Conservation (phyloP, 2,113 vertebrate species). For the Porphyrio hochstetteri region DNA sequence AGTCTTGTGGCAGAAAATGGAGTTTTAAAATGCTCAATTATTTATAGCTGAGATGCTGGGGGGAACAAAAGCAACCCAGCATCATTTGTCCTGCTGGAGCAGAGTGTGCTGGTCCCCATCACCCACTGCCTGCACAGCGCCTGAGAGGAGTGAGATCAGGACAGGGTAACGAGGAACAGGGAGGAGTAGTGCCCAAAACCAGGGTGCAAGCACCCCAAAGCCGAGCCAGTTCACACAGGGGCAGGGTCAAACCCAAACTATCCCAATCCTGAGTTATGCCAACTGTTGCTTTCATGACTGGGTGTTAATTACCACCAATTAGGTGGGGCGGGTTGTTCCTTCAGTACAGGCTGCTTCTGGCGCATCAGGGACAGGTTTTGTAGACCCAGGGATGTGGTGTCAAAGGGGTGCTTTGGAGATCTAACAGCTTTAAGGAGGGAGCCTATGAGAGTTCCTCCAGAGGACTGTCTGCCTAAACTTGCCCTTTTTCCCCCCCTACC, state of each 20-base stretch:
- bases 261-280: neutral
- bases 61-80: neutral
- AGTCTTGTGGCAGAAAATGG: constrained; percentile 61
- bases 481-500: rapidly evolving
- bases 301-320: neutral
- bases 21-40: constrained; percentile 70
- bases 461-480: neutral
- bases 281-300: neutral
- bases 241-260: neutral
- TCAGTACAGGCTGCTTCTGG: neutral
- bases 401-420: neutral
- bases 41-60: constrained; percentile 67
- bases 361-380: neutral
- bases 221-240: neutral
- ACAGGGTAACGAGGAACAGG: neutral
- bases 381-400: neutral
- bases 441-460: neutral
- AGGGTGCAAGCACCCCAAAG: neutral
- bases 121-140: neutral
- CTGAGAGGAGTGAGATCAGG: neutral
- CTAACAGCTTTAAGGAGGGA: neutral
- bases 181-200: neutral
- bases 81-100: constrained; percentile 52
- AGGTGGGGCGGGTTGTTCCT: neutral
- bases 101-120: neutral